A percentile compares a stretch with the other conserved stretches of the same genome.
These are phyloP conservation scores for Todiramphus saurophagus DNA, from an alignment of 2,113 vertebrate genomes.

Conservation along the genomic window DNA sequence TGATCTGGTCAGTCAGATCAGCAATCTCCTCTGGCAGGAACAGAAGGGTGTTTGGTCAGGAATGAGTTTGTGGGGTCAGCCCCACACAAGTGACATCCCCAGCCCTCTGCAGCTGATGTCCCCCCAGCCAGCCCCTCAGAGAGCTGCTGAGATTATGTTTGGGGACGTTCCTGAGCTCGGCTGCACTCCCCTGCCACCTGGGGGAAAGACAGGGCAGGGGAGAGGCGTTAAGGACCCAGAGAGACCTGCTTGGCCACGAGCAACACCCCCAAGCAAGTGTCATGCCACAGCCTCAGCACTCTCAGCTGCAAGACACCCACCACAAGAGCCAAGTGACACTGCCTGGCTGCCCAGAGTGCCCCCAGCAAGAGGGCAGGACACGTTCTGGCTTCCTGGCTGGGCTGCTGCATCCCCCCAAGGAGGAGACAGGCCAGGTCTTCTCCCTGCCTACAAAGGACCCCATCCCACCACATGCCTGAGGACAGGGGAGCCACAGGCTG, in stretches of 20 bases:
- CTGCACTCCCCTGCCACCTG: background rate
- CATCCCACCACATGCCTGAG: background rate
- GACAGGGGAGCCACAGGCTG: background rate
- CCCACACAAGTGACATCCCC: accelerated
- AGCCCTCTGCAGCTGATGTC: background rate
- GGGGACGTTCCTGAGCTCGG: background rate
- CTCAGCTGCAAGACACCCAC: accelerated
- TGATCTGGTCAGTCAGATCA: slow-evolving; percentile 90
- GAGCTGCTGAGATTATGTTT: background rate
- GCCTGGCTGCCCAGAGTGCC: background rate
- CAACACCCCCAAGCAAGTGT: background rate
- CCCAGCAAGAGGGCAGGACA: background rate
- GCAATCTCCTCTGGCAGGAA: slow-evolving; percentile 85
- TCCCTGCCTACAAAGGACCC: background rate
- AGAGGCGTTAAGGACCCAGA: background rate
- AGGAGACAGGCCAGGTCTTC: background rate
- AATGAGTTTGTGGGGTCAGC: background rate
- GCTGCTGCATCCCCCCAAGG: background rate
- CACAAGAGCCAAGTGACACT: background rate
- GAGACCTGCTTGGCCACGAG: background rate
- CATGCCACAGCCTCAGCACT: background rate
- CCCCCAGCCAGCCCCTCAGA: background rate
- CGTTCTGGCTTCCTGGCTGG: background rate
- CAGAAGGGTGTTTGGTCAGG: background rate
- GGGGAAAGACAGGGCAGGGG: background rate